phyloP scores from a whole-genome alignment of 2,797 vertebrate genomes.

The Novumbra hubbsi region DNA sequence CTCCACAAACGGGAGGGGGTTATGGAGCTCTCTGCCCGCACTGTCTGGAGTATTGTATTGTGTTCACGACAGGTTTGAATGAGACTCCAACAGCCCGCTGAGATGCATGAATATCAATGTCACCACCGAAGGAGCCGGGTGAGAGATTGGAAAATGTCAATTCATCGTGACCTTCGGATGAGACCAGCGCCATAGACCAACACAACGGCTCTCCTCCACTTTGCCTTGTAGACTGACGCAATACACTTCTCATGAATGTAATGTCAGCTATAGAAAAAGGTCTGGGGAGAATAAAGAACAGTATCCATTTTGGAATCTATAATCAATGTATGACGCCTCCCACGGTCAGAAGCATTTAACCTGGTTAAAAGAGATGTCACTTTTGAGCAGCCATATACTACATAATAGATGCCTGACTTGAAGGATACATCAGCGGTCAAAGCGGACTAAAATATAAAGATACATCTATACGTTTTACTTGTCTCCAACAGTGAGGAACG shows the following conservation, averaged over 20 bases:
- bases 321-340: slow-evolving; percentile 56
- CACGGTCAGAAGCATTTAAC: slow-evolving; percentile 40
- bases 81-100: slow-evolving; percentile 62
- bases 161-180: slow-evolving; percentile 56
- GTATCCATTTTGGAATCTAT: slow-evolving; percentile 38
- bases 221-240: slow-evolving; percentile 35
- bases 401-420: slow-evolving; percentile 60
- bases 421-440: slow-evolving; percentile 68
- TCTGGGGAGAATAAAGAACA: slow-evolving; percentile 18
- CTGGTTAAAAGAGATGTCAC: slow-evolving; percentile 50
- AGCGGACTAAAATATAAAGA: slow-evolving; percentile 64
- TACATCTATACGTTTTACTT: slow-evolving; percentile 56
- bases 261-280: slow-evolving; percentile 23
- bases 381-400: slow-evolving; percentile 42
- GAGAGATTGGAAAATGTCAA: slow-evolving; percentile 53
- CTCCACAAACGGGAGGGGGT: slow-evolving; percentile 62
- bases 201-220: slow-evolving; percentile 26
- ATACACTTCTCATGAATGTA: slow-evolving; percentile 1
- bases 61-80: slow-evolving; percentile 66
- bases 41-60: slow-evolving; percentile 54
- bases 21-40: slow-evolving; percentile 61
- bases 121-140: slow-evolving; percentile 58
- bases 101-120: slow-evolving; percentile 73
- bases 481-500: slow-evolving; percentile 41
- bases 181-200: slow-evolving; percentile 31